Base-by-base conservation (phyloP, 2,888 invertebrate genomes). In the Dione juno region DNA sequence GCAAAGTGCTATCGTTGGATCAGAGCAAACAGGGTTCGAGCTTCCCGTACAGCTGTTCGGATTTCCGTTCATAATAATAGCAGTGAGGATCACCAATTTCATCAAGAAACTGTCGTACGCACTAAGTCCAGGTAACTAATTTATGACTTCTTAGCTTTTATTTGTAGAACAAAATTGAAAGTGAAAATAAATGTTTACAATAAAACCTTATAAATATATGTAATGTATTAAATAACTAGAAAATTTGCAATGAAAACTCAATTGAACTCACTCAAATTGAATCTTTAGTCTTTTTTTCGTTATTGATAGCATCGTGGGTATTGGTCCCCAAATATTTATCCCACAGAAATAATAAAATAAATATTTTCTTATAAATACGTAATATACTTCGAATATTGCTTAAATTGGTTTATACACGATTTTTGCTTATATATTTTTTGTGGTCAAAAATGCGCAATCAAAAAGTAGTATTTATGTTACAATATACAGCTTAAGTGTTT, bases 21-120 rank as follows among this genome's bases (percentile, higher is more conserved):
- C 87, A 14, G 82, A 89, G 74, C 94, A 95, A 78, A 94, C 95
- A 14, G 81, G 94, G 0, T 96, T 97, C 81, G 96, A 97, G 81
- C 85, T 97, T 68, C 97, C 97, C 5, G 96, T 97, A 16, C 97
- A 97, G 83, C 88, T 97, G 65, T 93, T 97, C 66, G 97, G 97
- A 50, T 97, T 97, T 84, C 97, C 97, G 5, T 95, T 97, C 74
- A 97, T 97, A 79, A 95, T 97, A 68, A 88, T 96, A 63, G 96
- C 97, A 13, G 97, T 97, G 63, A 94, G 96, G 79, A 84, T 97
- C 70, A 95, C 97, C 0, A 97, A 97, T 89, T 97, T 97, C 81
- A 95, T 97, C 67, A 97, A 97, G 89, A 97, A 97, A 86, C 89
- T 97, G 77, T 95, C 96, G 6, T 97, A 97, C 86, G 96, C 97